Evolutionary conservation across 2,797 vertebrate species (phyloP), one percentile per base, ranked within the genome.

Genomic region (Danio kyathit): DNA sequence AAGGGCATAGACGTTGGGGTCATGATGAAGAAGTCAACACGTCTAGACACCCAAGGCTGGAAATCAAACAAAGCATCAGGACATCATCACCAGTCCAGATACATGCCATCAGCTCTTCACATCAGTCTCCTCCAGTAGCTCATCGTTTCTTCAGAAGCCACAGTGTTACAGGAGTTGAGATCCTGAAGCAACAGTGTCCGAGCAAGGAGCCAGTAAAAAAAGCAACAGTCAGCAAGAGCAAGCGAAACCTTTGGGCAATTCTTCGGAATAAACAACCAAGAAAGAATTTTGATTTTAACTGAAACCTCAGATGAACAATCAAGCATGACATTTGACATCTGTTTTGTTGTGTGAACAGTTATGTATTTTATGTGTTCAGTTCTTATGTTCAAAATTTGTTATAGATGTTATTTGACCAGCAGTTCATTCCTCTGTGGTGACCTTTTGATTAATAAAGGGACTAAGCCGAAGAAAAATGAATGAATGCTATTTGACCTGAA

Each of bases 181-280:
- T 29, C 49, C 43, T 41, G 74, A 29, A 17, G 48, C 19, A 80
- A 60, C 13, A 13, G 10, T 8, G 6, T 5, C 51, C 1, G 7
- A 73, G 43, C 17, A 80, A 81, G 29, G 67, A 44, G 65, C 79
- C 73, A 65, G 14, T 57, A 74, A 17, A 51, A 74, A 85, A 79
- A 46, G 6, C 2, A 46, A 81, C 75, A 75, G 88, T 9, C 49
- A 63, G 80, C 74, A 93, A 89, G 80, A 44, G 65, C 5, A 93
- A 90, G 80, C 82, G 10, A 0, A 86, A 76, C 52, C 88, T 94
- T 69, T 89, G 86, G 54, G 76, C 88, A 9, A 16, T 91, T 48
- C 92, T 93, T 72, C 88, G 48, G 64, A 93, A 93, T 61, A 93
- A 93, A 87, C 91, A 90, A 52, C 56, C 81, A 56, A 59, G 72